Evolutionary conservation across 2,113 vertebrate genomes (phyloP), one percentile per base, ranked within the genome.

Genomic region (Podarcis muralis): DNA sequence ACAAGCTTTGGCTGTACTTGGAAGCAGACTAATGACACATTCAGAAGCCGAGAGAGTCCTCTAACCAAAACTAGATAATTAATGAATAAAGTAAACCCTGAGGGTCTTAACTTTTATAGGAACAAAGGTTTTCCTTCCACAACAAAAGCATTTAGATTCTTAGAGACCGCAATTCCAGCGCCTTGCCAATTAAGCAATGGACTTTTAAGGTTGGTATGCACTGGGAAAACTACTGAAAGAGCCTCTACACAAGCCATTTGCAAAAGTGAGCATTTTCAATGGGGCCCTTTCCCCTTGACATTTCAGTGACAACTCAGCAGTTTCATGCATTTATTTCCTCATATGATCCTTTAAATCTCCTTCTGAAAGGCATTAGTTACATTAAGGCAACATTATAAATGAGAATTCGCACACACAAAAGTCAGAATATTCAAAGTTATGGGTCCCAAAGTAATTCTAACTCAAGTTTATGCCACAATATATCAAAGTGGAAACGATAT

Each of bases 381-480:
- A 68, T 86, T 93, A 90, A 86, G 89, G 90, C 93, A 90, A 90
- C 87, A 83, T 95, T 94, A 89, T 91, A 81, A 91, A 91, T 90
- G 89, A 84, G 84, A 89, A 92, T 91, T 93, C 89, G 72, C 72
- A 91, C 72, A 83, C 86, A 84, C 25, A 69, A 84, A 95, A 93
- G 92, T 93, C 88, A 87, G 66, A 71, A 93, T 91, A 90, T 22
- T 81, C 69, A 88, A 87, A 95, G 85, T 95, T 93, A 95, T 88
- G 84, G 71, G 82, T 94, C 93, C 94, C 95, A 88, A 81, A 94
- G 88, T 90, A 92, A 92, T 91, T 95, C 92, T 92, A 93, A 90
- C 78, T 93, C 91, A 80, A 86, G 81, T 83, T 92, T 72, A 69
- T 94, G 93, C 90, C 57, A 91, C 78, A 74, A 72, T 91, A 92